phyloP scores from a whole-genome alignment of 2,113 vertebrate genomes.

The Megaceryle torquata region DNA sequence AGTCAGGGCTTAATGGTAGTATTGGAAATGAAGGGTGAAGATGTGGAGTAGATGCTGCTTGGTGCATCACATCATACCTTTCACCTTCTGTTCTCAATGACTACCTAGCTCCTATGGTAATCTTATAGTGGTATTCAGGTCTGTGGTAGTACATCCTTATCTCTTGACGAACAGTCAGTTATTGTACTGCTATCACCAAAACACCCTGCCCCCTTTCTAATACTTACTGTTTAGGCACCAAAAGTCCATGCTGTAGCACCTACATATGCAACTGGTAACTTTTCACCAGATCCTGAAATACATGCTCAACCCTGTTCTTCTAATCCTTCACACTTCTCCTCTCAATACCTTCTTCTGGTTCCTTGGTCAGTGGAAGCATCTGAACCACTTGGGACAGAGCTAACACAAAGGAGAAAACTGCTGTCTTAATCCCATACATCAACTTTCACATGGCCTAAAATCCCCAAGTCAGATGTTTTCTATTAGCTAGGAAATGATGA shows the following conservation, averaged over 20 bases:
- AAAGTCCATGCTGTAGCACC: too few relatives aligned
- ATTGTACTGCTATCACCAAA: not conserved
- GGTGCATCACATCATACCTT: not conserved
- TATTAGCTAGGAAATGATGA: not conserved
- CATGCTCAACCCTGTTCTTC: not conserved
- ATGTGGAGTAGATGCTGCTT: not conserved
- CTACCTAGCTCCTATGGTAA: fast-evolving
- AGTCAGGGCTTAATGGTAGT: not conserved
- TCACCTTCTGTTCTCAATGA: not conserved
- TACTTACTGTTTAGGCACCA: not conserved
- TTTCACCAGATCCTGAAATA: not conserved
- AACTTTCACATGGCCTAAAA: not conserved
- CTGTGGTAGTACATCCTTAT: not conserved
- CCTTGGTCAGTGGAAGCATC: not conserved
- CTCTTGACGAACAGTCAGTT: not conserved
- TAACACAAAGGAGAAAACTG: not conserved
- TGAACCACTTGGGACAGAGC: not conserved
- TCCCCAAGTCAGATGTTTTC: not conserved
- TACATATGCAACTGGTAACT: not conserved
- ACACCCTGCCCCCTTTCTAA: not conserved
- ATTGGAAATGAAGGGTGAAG: not conserved
- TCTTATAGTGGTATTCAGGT: not conserved
- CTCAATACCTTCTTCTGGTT: not conserved
- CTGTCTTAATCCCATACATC: not conserved
- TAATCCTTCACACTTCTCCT: not conserved